Evolutionary conservation across 2,113 vertebrate genomes (phyloP), one percentile per base, ranked within the genome.

Genomic region (Hippocampus mohnikei): DNA sequence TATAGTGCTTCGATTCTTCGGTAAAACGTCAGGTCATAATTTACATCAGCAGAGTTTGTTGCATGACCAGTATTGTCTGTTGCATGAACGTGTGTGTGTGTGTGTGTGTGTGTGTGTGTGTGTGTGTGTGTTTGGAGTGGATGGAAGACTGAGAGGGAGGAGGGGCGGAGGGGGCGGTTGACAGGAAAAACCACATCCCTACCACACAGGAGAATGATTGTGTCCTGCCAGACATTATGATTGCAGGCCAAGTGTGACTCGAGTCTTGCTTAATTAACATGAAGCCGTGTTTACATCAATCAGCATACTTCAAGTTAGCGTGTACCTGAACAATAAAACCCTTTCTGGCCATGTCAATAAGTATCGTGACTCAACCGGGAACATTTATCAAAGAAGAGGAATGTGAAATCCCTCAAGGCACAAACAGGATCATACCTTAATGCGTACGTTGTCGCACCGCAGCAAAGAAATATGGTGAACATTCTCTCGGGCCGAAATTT

Each of bases 181-280:
- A 92, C 91, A 88, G 88, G 90, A 91, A 91, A 91, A 92, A 92
- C 87, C 90, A 84, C 88, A 88, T 91, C 79, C 52, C 60, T 44
- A 70, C 82, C 68, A 58, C 72, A 55, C 27, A 8, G 27, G 80
- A 80, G 82, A 78, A 81, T 6, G 75, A 84, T 83, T 76, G 59
- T 59, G 64, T 73, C 46, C 46, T 62, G 21, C 1, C 65, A 27
- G 33, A 48, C 37, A 12, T 58, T 65, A 3, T 10, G 40, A 33
- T 23, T 46, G 42, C 18, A 13, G 15, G 41, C n/a, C 33, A 65
- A 46, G 40, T n/a, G 12, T 25, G n/a, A 18, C 27, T 18, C 5
- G 16, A 33, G 27, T 20, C 27, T 18, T 33, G 27, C 33, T 60
- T 20, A 33, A 33, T 60, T 60, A 18, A 29, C 27, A 29, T 33